Base-by-base conservation (phyloP, 2,888 invertebrate genomes). In the Euphydryas editha region DNA sequence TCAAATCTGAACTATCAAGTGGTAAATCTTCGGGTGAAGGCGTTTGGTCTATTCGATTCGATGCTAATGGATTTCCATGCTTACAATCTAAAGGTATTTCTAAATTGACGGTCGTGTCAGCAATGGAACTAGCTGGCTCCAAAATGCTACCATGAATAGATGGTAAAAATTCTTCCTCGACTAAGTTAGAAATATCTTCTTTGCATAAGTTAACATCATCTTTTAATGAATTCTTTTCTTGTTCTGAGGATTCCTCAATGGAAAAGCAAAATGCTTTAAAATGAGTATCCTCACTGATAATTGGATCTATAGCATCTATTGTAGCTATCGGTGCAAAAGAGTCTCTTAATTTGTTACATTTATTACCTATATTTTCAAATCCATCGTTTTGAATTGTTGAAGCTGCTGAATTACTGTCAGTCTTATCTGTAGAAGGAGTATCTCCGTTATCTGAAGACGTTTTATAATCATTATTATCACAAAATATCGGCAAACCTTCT, bases 1-100 rank as follows among this genome's bases (percentile, higher is more conserved):
- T 92, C 20, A 94, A 93, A 65, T 95, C 95, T 11, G 95, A 94
- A 18, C 95, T 95, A 82, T 97, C 97, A 44, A 97, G 87, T 0
- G 97, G 97, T 60, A 97, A 87, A 79, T 97, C 97, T 88, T 97
- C 97, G 0, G 97, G 96, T 0, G 97, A 97, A 1, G 97, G 97
- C 1, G 97, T 97, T 78, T 96, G 95, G 81, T 97, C 97, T 79
- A 96, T 94, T 69, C 95, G 83, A 70, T 85, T 89, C 56, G 85
- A 74, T 56, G 84, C 78, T 54, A 84, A 75, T 56, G 83, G 79
- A 75, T 85, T 91, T 51, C 87, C 89, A 81, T 93, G 85, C 75
- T 92, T 90, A 67, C 92, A 90, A 78, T 93, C 90, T 71, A 94
- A 78, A 37, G 92, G 91, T 75, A 94, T 86, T 75, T 94, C 93